phyloP scores from a whole-genome alignment of 2,888 invertebrate genomes.

The Psylliodes chrysocephalus region DNA sequence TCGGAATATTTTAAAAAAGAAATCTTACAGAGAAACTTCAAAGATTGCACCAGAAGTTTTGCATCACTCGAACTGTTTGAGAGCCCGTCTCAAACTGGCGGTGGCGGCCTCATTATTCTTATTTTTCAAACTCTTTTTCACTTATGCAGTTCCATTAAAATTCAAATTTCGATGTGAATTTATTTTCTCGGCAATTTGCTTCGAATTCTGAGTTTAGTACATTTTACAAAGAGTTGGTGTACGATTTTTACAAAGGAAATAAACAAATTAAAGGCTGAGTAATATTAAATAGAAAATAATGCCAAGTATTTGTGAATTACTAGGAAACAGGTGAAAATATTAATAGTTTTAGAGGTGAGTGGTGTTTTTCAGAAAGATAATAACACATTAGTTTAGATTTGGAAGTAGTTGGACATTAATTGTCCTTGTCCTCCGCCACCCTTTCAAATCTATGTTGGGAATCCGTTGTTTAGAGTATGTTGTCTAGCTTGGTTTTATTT shows the following conservation, averaged over 20 bases:
- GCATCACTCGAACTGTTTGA: conserved; percentile 4
- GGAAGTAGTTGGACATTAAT: too few species aligned
- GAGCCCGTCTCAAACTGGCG: background rate
- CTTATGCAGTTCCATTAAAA: conserved; percentile 33
- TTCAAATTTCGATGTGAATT: conserved; percentile 30
- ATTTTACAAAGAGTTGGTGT: conserved; percentile 9
- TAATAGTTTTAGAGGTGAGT: too few species aligned
- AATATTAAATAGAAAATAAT: too few species aligned
- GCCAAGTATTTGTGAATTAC: too few species aligned
- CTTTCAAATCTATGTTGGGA: too few species aligned
- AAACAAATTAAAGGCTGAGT: too few species aligned
- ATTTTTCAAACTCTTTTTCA: conserved; percentile 24
- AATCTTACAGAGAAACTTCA: background rate
- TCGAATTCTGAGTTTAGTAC: conserved; percentile 31
- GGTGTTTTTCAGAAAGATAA: too few species aligned
- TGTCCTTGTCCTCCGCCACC: too few species aligned
- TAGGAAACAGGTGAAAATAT: too few species aligned
- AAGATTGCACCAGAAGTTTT: background rate
- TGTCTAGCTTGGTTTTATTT: too few species aligned
- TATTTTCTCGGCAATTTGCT: conserved; percentile 37
- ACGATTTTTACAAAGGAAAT: background rate
- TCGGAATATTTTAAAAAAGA: background rate
- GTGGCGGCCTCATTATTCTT: conserved; percentile 19
- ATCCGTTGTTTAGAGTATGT: too few species aligned
- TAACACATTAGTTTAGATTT: too few species aligned